These are phyloP conservation scores for Synergus laeviventris DNA, from an alignment of 2,888 invertebrate genomes.

Conservation along the genomic window DNA sequence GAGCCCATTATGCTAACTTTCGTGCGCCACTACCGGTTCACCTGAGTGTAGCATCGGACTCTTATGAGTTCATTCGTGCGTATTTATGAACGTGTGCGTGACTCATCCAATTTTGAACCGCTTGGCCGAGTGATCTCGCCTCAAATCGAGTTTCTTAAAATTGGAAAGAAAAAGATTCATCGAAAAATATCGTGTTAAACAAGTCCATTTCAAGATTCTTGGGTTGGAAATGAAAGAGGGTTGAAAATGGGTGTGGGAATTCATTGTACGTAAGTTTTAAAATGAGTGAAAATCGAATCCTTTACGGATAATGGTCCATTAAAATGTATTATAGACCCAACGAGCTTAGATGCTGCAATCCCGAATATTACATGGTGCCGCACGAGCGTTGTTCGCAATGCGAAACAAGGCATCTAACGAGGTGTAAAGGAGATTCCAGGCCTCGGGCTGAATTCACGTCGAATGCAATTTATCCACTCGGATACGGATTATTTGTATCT, in stretches of 20 bases:
- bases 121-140: not conserved
- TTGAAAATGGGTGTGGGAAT: no score
- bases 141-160: not conserved
- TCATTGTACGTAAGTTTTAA: no score
- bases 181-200: no score
- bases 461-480: slow-evolving; percentile 59
- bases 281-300: slow-evolving; percentile 57
- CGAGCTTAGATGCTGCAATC: slow-evolving; percentile 3
- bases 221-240: no score
- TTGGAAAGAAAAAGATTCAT: not conserved
- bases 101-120: slow-evolving; percentile 2
- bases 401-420: slow-evolving; percentile 69
- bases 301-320: slow-evolving; percentile 64
- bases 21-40: slow-evolving; percentile 45
- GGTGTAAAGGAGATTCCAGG: slow-evolving; percentile 66
- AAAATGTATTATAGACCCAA: slow-evolving; percentile 61
- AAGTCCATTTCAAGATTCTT: no score
- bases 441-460: slow-evolving; percentile 58
- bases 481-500: slow-evolving; percentile 20
- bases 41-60: slow-evolving; percentile 29
- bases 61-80: slow-evolving; percentile 29
- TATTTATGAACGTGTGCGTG: slow-evolving; percentile 5
- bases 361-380: slow-evolving; percentile 10
- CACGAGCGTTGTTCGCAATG: slow-evolving; percentile 57
- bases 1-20: slow-evolving; percentile 9